phyloP scores from a whole-genome alignment of 2,113 vertebrate genomes.

The Gadus macrocephalus region DNA sequence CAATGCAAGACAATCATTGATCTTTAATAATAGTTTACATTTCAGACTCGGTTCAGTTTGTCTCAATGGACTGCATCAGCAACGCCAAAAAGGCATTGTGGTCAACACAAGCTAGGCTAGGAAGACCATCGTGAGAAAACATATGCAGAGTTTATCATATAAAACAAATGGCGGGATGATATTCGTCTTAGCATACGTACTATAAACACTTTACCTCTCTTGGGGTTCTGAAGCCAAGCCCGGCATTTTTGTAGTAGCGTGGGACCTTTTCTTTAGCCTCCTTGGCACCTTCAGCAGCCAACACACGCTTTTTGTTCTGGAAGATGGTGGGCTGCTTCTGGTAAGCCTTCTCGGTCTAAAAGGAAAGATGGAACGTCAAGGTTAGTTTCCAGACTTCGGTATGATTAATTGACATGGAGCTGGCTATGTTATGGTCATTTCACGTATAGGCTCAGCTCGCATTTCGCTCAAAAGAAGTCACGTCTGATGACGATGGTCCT shows the following conservation, averaged over 20 bases:
- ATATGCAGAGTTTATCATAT: constrained; percentile 64
- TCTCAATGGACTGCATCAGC: constrained; percentile 65
- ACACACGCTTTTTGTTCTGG: constrained; percentile 94
- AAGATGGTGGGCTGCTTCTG: constrained; percentile 99
- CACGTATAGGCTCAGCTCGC: too few relatives aligned
- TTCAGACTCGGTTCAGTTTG: neutral
- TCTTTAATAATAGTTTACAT: neutral
- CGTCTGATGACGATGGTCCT: constrained; percentile 93
- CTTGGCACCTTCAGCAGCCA: constrained; percentile 81
- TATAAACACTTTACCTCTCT: constrained; percentile 76
- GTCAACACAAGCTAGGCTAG: constrained; percentile 71
- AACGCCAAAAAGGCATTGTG: constrained; percentile 71
- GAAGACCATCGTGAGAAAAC: constrained; percentile 90
- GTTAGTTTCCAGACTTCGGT: too few relatives aligned
- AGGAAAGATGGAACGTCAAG: too few relatives aligned
- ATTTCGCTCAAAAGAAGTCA: too few relatives aligned
- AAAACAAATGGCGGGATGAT: neutral
- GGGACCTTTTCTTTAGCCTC: constrained; percentile 92
- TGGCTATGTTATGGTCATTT: too few relatives aligned
- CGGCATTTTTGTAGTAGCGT: constrained; percentile 88
- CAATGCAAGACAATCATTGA: constrained; percentile 76
- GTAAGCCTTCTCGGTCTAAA: constrained; percentile 89
- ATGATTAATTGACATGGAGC: too few relatives aligned
- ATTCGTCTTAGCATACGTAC: neutral
- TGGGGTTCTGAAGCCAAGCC: constrained; percentile 93